Evolutionary conservation across 2,113 vertebrate species (phyloP).

Genomic region (Nanorana parkeri): DNA sequence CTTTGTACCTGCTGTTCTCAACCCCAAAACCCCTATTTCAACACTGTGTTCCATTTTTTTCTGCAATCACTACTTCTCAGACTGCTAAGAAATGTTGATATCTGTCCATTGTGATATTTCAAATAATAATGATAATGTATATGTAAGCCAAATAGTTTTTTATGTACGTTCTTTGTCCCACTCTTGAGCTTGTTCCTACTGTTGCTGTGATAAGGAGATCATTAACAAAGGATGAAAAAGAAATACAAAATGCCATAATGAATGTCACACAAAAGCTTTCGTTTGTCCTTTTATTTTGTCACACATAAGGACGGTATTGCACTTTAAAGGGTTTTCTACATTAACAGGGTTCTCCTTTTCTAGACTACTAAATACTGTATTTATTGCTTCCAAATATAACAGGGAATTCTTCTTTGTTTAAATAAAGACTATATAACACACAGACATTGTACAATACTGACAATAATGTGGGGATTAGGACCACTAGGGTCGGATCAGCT

Average conservation of each 20-base stretch:
- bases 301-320: conserved; percentile 44
- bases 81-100: too few relatives aligned
- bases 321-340: conserved; percentile 12
- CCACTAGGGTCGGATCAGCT: not conserved
- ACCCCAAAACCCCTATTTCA: too few relatives aligned
- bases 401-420: conserved; percentile 11
- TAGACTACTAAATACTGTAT: not conserved
- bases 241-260: not conserved
- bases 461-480: not conserved
- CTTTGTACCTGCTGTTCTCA: too few relatives aligned
- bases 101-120: too few relatives aligned
- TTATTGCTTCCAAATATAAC: conserved; percentile 50
- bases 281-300: conserved; percentile 45
- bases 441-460: conserved; percentile 51
- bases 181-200: too few relatives aligned
- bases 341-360: not conserved
- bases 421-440: conserved; percentile 42
- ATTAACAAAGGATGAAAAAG: not conserved
- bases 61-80: too few relatives aligned
- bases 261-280: not conserved
- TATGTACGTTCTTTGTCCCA: too few relatives aligned
- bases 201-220: too few relatives aligned
- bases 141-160: too few relatives aligned
- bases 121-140: too few relatives aligned
- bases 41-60: too few relatives aligned